Evolutionary conservation across 2,113 vertebrate species (phyloP).

Genomic region (Haemorhous mexicanus): DNA sequence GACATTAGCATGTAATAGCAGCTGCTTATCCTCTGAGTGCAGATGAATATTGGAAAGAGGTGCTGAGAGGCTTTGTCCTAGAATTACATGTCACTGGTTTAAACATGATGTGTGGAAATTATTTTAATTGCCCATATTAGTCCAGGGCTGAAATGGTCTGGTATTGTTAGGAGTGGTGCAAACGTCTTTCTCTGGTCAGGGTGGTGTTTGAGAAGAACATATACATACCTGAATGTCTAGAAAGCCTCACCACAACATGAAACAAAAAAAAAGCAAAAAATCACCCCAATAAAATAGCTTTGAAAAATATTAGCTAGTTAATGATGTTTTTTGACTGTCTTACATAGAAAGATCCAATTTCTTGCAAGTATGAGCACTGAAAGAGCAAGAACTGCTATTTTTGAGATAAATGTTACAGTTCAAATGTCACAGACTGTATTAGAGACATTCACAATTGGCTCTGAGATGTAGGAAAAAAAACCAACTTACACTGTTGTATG

Average conservation of each 20-base stretch:
- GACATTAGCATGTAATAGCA: constrained; percentile 24
- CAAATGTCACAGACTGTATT: background rate
- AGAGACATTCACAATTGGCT: background rate
- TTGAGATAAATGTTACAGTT: background rate
- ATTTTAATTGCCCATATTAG: background rate
- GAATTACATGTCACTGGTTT: background rate
- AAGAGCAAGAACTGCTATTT: background rate
- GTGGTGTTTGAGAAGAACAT: background rate
- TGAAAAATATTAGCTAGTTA: background rate
- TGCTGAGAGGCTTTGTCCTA: constrained; percentile 29
- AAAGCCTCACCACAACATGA: background rate
- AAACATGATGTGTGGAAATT: constrained; percentile 28
- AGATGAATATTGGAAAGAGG: background rate
- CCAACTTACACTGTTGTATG: background rate
- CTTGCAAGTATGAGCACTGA: background rate
- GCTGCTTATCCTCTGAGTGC: constrained; percentile 11
- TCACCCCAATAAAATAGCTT: background rate
- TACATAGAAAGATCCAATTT: background rate
- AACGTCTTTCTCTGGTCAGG: background rate
- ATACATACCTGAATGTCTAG: background rate
- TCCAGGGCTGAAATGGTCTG: background rate
- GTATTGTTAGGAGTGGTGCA: background rate
- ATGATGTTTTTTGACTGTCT: background rate
- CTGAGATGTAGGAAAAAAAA: background rate
- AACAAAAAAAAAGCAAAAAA: background rate